Percentiles rank a stretch among this genome's conserved stretches.
These are phyloP conservation scores for Drosophila miranda DNA, from an alignment of 1,140 invertebrate genomes.

Conservation along the genomic window DNA sequence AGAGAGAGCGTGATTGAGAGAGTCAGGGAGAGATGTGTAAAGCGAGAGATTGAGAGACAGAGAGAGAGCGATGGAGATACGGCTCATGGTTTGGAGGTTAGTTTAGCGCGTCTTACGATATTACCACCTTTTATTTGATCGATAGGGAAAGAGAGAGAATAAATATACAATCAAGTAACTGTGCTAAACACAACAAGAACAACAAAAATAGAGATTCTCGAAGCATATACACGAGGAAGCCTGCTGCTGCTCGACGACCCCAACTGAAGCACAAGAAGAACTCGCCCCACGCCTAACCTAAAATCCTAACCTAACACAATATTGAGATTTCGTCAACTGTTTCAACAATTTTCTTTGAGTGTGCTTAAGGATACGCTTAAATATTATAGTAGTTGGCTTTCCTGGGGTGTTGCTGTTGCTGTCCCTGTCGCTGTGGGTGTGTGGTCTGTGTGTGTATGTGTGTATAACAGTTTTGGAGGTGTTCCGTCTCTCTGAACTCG, in stretches of 20 bases:
- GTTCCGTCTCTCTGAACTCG: constrained; percentile 1
- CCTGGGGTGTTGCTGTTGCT: not conserved
- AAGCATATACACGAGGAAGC: constrained; percentile 78
- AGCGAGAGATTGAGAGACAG: constrained; percentile 22
- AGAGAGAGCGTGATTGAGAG: constrained; percentile 26
- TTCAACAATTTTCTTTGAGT: constrained; percentile 23
- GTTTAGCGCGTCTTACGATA: constrained; percentile 77
- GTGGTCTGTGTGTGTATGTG: constrained; percentile 27
- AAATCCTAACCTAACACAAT: constrained; percentile 36
- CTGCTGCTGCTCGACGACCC: constrained; percentile 43
- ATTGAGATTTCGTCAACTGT: constrained; percentile 1
- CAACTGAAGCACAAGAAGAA: constrained; percentile 38
- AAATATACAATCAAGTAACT: constrained; percentile 42
- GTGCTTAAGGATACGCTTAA: constrained; percentile 39
- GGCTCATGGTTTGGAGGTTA: constrained; percentile 65
- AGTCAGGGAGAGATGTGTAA: constrained; percentile 5
- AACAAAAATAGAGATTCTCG: constrained; percentile 81
- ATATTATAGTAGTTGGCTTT: constrained; percentile 36
- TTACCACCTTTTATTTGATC: constrained; percentile 67
- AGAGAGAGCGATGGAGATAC: constrained; percentile 41
- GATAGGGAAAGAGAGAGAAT: constrained; percentile 26
- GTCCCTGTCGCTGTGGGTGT: constrained; percentile 6
- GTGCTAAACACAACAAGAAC: constrained; percentile 77
- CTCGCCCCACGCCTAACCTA: constrained; percentile 36
- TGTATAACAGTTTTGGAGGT: constrained; percentile 47